phyloP scores from a whole-genome alignment of 2,888 invertebrate species.

The Matsumyia berberina region DNA sequence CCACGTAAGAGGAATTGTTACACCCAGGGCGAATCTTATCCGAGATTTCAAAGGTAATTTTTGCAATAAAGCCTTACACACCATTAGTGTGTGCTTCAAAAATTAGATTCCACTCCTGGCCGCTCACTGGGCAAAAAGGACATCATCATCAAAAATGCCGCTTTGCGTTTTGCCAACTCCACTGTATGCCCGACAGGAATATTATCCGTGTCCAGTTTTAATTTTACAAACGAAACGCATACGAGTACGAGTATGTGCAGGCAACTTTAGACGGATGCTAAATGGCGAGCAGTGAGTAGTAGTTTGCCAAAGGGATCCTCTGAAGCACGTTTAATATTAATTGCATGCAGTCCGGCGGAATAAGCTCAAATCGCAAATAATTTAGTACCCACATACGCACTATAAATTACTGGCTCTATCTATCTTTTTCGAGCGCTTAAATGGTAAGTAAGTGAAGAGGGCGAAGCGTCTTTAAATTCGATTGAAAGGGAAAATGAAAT shows the following conservation, averaged over 20 bases:
- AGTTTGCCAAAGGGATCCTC: conserved; percentile 28
- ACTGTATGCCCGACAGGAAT: conserved; percentile 3
- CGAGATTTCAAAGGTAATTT: conserved; percentile 50
- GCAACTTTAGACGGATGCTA: background rate
- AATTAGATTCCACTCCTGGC: conserved; percentile 49
- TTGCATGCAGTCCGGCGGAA: conserved; percentile 63
- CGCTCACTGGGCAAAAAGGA: background rate
- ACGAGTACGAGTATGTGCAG: too few relatives aligned
- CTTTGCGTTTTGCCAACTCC: conserved; percentile 14
- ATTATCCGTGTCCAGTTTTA: conserved; percentile 22
- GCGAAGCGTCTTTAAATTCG: conserved; percentile 21
- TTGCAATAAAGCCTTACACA: conserved; percentile 40
- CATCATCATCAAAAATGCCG: conserved; percentile 49
- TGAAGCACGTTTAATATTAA: conserved; percentile 65
- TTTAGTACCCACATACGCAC: conserved; percentile 37
- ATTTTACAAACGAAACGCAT: conserved; percentile 35
- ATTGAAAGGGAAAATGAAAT: conserved; percentile 40
- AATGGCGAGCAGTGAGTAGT: conserved; percentile 9
- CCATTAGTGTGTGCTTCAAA: conserved; percentile 41
- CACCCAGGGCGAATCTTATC: conserved; percentile 2
- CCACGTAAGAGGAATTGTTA: conserved; percentile 21
- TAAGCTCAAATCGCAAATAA: conserved; percentile 58
- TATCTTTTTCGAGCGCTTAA: conserved; percentile 9
- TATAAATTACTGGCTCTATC: conserved; percentile 38
- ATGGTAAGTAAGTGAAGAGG: background rate